phyloP scores from a whole-genome alignment of 2,797 vertebrate species.

The Danio aesculapii region DNA sequence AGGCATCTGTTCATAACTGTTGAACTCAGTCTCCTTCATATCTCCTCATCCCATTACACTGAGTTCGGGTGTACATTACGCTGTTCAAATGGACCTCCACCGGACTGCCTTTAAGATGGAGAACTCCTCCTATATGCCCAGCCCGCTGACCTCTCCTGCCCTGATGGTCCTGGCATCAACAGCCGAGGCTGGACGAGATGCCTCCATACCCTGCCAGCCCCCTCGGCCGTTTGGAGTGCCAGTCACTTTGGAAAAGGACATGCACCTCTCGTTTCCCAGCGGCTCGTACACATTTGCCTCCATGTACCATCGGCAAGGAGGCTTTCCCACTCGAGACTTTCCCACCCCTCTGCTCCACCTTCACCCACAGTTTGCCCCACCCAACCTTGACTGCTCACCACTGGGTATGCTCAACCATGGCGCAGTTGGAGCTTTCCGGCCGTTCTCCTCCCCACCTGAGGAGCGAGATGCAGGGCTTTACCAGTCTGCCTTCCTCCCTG shows the following conservation, averaged over 20 bases:
- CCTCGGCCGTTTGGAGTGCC: constrained; percentile 94
- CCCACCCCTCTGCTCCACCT: constrained; percentile 95
- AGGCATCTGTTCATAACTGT: not conserved
- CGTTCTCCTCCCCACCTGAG: constrained; percentile 91
- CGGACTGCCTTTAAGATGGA: constrained; percentile 99
- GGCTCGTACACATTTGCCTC: constrained; percentile 98
- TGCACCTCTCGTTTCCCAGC: constrained; percentile 95
- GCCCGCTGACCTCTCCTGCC: constrained; percentile 94
- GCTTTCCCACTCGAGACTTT: constrained; percentile 94
- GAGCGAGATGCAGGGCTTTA: constrained; percentile 93
- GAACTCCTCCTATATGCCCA: constrained; percentile 96
- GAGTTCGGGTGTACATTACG: constrained; percentile 65
- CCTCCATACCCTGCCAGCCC: constrained; percentile 95
- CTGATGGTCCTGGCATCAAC: constrained; percentile 98
- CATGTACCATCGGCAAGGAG: constrained; percentile 97
- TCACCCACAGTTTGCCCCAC: constrained; percentile 95
- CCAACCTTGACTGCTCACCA: constrained; percentile 95
- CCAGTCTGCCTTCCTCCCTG: constrained; percentile 95
- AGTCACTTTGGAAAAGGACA: constrained; percentile 93
- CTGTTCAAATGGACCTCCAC: constrained; percentile 96
- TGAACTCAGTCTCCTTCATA: constrained; percentile 35
- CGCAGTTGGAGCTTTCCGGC: constrained; percentile 94
- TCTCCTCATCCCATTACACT: constrained; percentile 19
- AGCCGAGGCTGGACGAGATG: constrained; percentile 93
- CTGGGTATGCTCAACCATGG: constrained; percentile 96